Percentiles rank a stretch among this genome's conserved stretches.
Evolutionary conservation across 1,140 invertebrate species (phyloP).

Genomic region (Diorhabda sublineata): DNA sequence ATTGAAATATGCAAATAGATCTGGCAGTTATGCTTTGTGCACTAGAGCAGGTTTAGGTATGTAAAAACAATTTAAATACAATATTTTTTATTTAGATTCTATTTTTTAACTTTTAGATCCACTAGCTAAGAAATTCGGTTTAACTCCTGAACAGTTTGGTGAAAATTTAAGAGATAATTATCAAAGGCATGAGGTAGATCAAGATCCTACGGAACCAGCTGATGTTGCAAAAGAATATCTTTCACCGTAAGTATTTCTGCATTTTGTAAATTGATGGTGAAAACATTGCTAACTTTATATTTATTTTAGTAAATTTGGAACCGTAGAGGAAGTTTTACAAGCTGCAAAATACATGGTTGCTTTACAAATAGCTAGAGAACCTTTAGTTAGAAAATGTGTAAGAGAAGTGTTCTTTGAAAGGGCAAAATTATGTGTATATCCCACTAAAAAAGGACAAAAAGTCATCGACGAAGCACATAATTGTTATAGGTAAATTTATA

Average conservation of each 20-base stretch:
- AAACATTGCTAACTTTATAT: not conserved
- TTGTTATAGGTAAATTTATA: conserved; percentile 58
- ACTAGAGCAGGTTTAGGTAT: conserved; percentile 75
- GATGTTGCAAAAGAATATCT: conserved; percentile 73
- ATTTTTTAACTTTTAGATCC: conserved; percentile 48
- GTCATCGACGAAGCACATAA: conserved; percentile 92
- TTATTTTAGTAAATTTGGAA: conserved; percentile 51
- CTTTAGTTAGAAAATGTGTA: conserved; percentile 79
- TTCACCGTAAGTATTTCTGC: conserved; percentile 29
- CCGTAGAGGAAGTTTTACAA: conserved; percentile 74
- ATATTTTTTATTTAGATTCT: not conserved
- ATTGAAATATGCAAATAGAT: conserved; percentile 80
- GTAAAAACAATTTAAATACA: conserved; percentile 12
- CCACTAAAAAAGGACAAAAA: conserved; percentile 89
- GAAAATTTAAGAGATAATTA: conserved; percentile 97
- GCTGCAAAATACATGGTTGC: conserved; percentile 93
- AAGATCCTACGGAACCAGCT: conserved; percentile 74
- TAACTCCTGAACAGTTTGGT: conserved; percentile 94
- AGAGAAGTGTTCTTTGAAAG: conserved; percentile 88
- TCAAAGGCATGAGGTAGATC: conserved; percentile 94
- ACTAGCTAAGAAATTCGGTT: conserved; percentile 87
- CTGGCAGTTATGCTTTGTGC: conserved; percentile 84
- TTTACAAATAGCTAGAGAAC: conserved; percentile 88
- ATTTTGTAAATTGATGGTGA: not conserved
- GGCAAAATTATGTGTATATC: conserved; percentile 75